Base-by-base conservation (phyloP, 2,113 vertebrate genomes). In the Trematomus loennbergii region DNA sequence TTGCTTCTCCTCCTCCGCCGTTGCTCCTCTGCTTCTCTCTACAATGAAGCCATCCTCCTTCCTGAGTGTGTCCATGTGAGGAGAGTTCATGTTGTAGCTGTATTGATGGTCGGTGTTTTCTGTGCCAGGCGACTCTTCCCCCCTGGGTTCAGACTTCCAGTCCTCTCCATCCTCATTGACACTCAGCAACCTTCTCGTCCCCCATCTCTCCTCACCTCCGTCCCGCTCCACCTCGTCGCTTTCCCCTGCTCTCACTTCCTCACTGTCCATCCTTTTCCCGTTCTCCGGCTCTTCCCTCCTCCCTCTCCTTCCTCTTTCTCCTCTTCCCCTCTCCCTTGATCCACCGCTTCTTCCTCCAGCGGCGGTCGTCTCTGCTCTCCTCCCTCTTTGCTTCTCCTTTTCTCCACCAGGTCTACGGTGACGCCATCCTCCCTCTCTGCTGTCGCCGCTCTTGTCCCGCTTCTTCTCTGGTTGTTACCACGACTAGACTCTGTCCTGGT, bases 111-210 rank as follows among this genome's bases (percentile, higher is more conserved):
- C 36, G 1, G 36, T 40, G 36, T 33, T 79, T 75, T 79, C 72
- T 15, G 62, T 67, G 25, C 70, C 3, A 61, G 75, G 75, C 0
- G 76, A 88, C 60, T 85, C 52, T 5, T 60, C 25, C 0, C 79
- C 58, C 13, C 40, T 29, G 9, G 63, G 16, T 50, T 82, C 67
- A 7, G 40, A 18, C 61, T 59, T 61, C 40, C 11, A 18, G 29
- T 74, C 72, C 15, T 77, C 79, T 45, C 20, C 84, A 53, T 90
- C 91, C 49, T 94, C 93, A 0, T 78, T 68, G 0, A 95, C 5
- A 46, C 90, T 94, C 63, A 96, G 59, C 80, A 95, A 78, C 68
- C 90, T 88, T 65, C 95, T 93, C 43, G 82, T 82, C 36, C 90
- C 85, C 92, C 90, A 91, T 74, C 66, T 76, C 73, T 91, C 89